phyloP scores from a whole-genome alignment of 2,888 invertebrate genomes.

The Malthinus seriepunctatus region DNA sequence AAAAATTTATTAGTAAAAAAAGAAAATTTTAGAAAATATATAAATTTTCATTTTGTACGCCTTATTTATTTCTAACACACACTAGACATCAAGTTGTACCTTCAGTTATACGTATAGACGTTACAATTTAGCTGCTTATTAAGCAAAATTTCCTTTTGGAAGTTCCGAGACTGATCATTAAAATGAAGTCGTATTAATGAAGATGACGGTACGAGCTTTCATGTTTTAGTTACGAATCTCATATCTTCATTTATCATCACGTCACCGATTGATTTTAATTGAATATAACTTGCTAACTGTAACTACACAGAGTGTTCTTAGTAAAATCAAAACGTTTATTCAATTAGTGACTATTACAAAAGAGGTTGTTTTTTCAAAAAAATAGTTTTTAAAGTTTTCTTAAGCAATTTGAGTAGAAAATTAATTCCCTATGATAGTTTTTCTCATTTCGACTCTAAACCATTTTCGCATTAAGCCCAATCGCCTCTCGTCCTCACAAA shows the following conservation, averaged over 20 bases:
- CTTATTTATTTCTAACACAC: too few species aligned
- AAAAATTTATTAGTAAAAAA: too few species aligned
- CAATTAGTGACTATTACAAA: too few species aligned
- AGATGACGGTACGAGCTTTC: constrained; percentile 14
- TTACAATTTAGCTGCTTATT: constrained; percentile 17
- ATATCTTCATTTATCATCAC: constrained; percentile 20
- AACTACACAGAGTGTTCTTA: too few species aligned
- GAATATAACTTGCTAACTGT: constrained; percentile 17
- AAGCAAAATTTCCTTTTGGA: constrained; percentile 15
- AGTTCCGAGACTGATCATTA: constrained; percentile 24
- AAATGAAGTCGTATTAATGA: constrained; percentile 26
- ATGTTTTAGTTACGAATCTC: constrained; percentile 9
- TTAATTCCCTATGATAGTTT: too few species aligned
- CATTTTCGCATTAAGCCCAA: constrained; percentile 2
- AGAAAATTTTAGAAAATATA: too few species aligned
- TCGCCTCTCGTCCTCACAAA: not conserved
- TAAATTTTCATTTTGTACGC: too few species aligned
- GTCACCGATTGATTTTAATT: constrained; percentile 28
- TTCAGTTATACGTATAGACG: not conserved
- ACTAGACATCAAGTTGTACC: not conserved
- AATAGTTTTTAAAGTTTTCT: too few species aligned
- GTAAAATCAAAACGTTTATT: too few species aligned
- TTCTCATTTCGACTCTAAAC: too few species aligned
- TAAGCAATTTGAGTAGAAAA: too few species aligned
- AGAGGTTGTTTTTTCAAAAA: too few species aligned